Conservation (phyloP, 2,888 invertebrate species). For the Pseudococcus jackbeardsleyi region DNA sequence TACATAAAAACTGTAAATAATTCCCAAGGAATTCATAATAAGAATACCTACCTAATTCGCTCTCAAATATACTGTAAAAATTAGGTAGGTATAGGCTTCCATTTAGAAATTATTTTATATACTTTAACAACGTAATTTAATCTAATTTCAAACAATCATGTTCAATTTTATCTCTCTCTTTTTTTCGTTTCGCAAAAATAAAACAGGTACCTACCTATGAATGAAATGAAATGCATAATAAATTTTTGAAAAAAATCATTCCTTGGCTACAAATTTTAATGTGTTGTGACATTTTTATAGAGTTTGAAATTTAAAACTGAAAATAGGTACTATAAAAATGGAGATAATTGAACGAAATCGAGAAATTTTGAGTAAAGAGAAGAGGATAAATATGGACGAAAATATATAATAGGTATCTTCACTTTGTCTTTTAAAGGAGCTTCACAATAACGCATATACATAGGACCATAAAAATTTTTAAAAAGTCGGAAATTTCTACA, state of each 20-base stretch:
- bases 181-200: not conserved
- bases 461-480: too few species aligned
- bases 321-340: not conserved
- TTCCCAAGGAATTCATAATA: conserved; percentile 41
- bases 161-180: conserved; percentile 1
- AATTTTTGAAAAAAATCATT: conserved; percentile 1
- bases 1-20: conserved; percentile 46
- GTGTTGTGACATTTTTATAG: not conserved
- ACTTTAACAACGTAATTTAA: conserved; percentile 23
- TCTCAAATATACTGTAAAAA: conserved; percentile 4
- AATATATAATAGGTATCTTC: too few species aligned
- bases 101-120: conserved; percentile 47
- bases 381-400: too few species aligned
- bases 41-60: conserved; percentile 34
- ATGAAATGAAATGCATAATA: not conserved
- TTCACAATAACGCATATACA: too few species aligned
- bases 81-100: conserved; percentile 34
- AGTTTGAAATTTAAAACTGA: not conserved
- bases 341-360: not conserved
- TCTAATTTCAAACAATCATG: conserved; percentile 39
- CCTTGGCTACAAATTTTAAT: not conserved
- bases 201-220: not conserved
- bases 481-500: too few species aligned
- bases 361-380: too few species aligned
- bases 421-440: too few species aligned